These are phyloP conservation scores for Bombus soroeensis DNA, from an alignment of 1,140 invertebrate genomes.

Conservation along the genomic window DNA sequence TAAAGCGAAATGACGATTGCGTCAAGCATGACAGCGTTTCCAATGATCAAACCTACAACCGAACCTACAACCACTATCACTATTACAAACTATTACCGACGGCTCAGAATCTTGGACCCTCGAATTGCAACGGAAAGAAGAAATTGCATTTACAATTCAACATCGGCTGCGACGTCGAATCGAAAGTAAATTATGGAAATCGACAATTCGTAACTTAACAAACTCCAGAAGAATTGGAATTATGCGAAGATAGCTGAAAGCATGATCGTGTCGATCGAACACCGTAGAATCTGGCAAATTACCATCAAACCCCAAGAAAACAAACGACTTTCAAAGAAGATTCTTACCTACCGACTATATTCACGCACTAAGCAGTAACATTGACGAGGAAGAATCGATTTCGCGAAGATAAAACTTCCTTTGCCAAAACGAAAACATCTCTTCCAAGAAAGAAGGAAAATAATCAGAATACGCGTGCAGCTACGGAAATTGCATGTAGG, in stretches of 20 bases:
- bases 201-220: background rate
- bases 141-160: background rate
- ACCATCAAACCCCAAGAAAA: background rate
- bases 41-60: constrained; percentile 52
- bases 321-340: too few species aligned
- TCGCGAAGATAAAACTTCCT: background rate
- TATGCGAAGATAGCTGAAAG: background rate
- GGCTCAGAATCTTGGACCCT: constrained; percentile 59
- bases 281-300: background rate
- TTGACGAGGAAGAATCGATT: background rate
- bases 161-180: background rate
- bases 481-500: background rate
- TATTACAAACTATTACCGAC: background rate
- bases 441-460: background rate
- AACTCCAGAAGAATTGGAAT: background rate
- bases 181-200: background rate
- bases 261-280: background rate
- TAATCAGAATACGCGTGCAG: background rate
- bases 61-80: too few species aligned
- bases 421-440: background rate
- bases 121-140: background rate
- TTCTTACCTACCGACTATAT: background rate
- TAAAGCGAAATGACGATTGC: constrained; percentile 19
- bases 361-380: background rate
- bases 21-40: constrained; percentile 24